Conservation (phyloP, 2,797 vertebrate genomes). For the Hydrophis major region DNA sequence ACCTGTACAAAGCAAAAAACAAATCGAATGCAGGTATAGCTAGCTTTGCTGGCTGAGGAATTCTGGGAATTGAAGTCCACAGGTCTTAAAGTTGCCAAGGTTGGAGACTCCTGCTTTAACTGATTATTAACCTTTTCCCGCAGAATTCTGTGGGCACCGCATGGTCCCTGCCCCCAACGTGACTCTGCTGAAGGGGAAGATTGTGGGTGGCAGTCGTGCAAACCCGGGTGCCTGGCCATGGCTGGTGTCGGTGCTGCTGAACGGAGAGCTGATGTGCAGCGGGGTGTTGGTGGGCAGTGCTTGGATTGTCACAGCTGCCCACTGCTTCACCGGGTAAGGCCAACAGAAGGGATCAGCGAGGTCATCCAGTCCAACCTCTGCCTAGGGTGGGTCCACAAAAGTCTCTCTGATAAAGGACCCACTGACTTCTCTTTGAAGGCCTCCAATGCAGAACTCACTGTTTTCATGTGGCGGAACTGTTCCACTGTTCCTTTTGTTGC, state of each 20-base stretch:
- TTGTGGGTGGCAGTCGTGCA: conserved; percentile 86
- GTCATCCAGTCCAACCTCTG: not conserved
- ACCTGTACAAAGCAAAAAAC: too few species aligned
- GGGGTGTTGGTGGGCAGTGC: conserved; percentile 87
- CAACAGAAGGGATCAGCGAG: not conserved
- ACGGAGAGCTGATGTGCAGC: conserved; percentile 89
- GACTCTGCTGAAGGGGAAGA: conserved; percentile 79
- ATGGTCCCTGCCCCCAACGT: conserved; percentile 60
- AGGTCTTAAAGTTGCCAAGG: too few species aligned
- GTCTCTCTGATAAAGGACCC: too few species aligned
- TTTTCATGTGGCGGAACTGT: too few species aligned
- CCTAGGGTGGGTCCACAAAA: not conserved
- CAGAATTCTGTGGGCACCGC: conserved; percentile 80
- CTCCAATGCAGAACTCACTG: too few species aligned
- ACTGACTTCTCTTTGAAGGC: too few species aligned
- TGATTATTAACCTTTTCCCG: not conserved
- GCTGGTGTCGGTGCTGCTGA: conserved; percentile 88
- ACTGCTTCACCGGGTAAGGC: conserved; percentile 89
- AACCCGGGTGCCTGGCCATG: conserved; percentile 88
- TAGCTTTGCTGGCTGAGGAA: too few species aligned
- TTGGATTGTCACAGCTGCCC: conserved; percentile 93
- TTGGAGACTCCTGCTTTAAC: too few species aligned
- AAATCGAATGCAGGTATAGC: too few species aligned
- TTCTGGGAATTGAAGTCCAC: too few species aligned
- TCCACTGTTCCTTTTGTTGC: too few species aligned